Evolutionary conservation across 1,140 invertebrate species (phyloP).

Genomic region (Conus betulinus): DNA sequence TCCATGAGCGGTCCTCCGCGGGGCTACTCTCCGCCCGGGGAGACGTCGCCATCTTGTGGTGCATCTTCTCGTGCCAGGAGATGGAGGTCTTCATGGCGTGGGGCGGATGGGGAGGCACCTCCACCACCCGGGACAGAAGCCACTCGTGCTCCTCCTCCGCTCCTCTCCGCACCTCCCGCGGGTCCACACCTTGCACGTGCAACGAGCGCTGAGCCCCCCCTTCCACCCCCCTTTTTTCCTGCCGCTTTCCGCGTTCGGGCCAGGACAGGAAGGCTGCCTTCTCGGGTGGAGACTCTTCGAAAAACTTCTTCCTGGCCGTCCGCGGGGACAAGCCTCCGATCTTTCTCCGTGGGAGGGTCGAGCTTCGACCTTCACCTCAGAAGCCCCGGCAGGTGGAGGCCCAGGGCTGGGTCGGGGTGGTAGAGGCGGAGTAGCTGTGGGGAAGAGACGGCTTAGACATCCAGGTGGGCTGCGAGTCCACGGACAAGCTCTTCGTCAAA

Average conservation of each 20-base stretch:
- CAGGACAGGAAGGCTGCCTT: constrained; percentile 49
- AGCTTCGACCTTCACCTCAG: constrained; percentile 24
- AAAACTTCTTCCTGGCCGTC: constrained; percentile 58
- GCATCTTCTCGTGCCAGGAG: constrained; percentile 51
- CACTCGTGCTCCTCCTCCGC: constrained; percentile 47
- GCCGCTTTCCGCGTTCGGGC: constrained; percentile 46
- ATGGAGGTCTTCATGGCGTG: constrained; percentile 40
- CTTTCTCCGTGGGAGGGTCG: constrained; percentile 34
- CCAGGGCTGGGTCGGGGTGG: constrained; percentile 41
- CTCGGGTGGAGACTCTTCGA: constrained; percentile 44
- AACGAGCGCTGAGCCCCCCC: background rate
- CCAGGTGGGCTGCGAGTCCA: constrained; percentile 38
- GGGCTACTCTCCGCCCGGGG: background rate
- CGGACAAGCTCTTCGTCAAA: constrained; percentile 51
- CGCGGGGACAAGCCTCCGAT: constrained; percentile 54
- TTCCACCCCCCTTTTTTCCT: background rate
- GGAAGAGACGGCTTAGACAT: background rate
- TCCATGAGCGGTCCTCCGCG: background rate
- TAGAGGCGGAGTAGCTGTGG: constrained; percentile 28
- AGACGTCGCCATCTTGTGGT: constrained; percentile 21
- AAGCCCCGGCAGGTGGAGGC: background rate
- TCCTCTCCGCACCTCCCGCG: constrained; percentile 37
- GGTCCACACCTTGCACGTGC: constrained; percentile 31
- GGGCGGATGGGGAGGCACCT: constrained; percentile 10
- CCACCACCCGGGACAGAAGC: constrained; percentile 32